A percentile compares a stretch with the other conserved stretches of the same genome.
Evolutionary conservation across 2,113 vertebrate species (phyloP).

Genomic region (Rhineura floridana): DNA sequence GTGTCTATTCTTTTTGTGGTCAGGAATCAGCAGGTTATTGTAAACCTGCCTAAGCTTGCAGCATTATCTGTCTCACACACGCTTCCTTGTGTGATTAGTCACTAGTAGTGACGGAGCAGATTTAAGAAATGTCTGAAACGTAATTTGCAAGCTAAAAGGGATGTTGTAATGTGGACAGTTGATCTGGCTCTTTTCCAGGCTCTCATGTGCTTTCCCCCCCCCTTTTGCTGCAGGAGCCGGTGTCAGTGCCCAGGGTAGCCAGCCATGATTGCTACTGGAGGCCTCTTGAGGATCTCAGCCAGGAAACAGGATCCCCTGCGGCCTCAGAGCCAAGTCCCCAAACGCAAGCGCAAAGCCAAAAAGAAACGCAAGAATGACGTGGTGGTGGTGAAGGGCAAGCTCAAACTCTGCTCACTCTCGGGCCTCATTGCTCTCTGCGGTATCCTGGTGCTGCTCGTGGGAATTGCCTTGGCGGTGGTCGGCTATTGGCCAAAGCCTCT

Average conservation of each 20-base stretch:
- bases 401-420: conserved; percentile 89
- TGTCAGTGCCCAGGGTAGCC: conserved; percentile 54
- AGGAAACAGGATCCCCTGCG: conserved; percentile 91
- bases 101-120: conserved; percentile 1
- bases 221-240: conserved; percentile 71
- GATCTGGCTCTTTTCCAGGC: background rate
- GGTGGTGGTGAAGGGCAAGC: conserved; percentile 94
- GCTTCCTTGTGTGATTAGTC: background rate
- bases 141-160: background rate
- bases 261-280: conserved; percentile 96
- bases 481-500: conserved; percentile 92
- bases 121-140: background rate
- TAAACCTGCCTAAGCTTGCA: background rate
- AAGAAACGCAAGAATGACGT: conserved; percentile 91
- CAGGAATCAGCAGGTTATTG: background rate
- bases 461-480: conserved; percentile 88
- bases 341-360: conserved; percentile 86
- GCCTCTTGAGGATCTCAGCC: conserved; percentile 92
- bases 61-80: background rate
- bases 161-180: background rate
- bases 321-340: conserved; percentile 81
- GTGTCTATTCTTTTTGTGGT: background rate
- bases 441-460: conserved; percentile 88
- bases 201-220: conserved; percentile 52
- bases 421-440: conserved; percentile 90